phyloP scores from a whole-genome alignment of 2,888 invertebrate species.

The Melanargia galathea region DNA sequence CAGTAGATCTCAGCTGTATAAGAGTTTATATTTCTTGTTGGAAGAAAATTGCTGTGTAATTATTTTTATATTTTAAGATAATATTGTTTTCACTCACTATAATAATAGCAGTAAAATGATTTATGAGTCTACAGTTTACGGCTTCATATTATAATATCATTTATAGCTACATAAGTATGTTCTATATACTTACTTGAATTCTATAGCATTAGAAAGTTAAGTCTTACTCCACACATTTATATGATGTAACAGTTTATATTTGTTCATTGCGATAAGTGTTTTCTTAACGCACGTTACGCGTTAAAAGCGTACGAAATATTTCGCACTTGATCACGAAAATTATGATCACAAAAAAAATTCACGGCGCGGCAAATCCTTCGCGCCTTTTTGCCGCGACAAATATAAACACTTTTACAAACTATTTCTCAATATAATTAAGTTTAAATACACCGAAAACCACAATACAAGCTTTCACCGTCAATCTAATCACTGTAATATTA shows the following conservation, averaged over 20 bases:
- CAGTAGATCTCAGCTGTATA: too few species aligned
- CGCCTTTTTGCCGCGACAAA: constrained; percentile 68
- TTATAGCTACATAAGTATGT: not conserved
- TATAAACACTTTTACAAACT: constrained; percentile 50
- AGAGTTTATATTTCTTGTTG: too few species aligned
- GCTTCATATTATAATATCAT: too few species aligned
- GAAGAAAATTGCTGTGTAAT: too few species aligned
- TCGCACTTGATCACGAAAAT: constrained; percentile 33
- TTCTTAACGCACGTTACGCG: constrained; percentile 11
- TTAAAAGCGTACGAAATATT: constrained; percentile 9
- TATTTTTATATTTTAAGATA: too few species aligned
- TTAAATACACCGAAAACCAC: not conserved
- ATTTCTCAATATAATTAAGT: constrained; percentile 11
- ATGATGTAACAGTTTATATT: constrained; percentile 46
- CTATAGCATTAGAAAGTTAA: constrained; percentile 59
- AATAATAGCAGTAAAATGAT: too few species aligned
- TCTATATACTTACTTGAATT: constrained; percentile 68
- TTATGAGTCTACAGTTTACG: too few species aligned
- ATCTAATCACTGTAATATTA: constrained; percentile 31
- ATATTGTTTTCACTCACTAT: too few species aligned
- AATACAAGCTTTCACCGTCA: not conserved
- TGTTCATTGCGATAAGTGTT: constrained; percentile 42
- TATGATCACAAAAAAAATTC: constrained; percentile 46
- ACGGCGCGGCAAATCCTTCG: constrained; percentile 61
- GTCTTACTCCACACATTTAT: constrained; percentile 51